Conservation (phyloP, 2,888 invertebrate species). For the Orthosia gracilis region DNA sequence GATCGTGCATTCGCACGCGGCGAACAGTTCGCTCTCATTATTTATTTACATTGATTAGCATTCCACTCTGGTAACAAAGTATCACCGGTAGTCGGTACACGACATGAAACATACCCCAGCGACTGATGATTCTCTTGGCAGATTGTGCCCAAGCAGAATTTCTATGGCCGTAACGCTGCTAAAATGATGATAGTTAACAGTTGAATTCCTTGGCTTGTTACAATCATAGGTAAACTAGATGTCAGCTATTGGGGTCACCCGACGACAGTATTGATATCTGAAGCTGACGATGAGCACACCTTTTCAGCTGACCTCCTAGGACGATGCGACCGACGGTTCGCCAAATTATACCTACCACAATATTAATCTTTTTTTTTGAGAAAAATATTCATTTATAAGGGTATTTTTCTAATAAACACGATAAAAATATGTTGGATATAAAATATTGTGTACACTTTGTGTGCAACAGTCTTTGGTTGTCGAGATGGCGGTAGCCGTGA, state of each 20-base stretch:
- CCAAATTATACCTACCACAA: slow-evolving; percentile 32
- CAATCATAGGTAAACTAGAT: neutral
- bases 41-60: slow-evolving; percentile 56
- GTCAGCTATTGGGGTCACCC: neutral
- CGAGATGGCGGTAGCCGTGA: slow-evolving; percentile 50
- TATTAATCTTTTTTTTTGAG: slow-evolving; percentile 31
- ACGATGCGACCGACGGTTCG: slow-evolving; percentile 12
- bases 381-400: slow-evolving; percentile 58
- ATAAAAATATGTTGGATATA: slow-evolving; percentile 65
- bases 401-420: slow-evolving; percentile 45
- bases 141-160: neutral
- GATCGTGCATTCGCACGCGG: slow-evolving; percentile 1
- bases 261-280: neutral
- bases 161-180: slow-evolving; percentile 31
- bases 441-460: slow-evolving; percentile 61
- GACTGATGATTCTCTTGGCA: slow-evolving; percentile 14
- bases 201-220: slow-evolving; percentile 14
- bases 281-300: neutral
- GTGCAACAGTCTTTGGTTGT: slow-evolving; percentile 70
- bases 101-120: slow-evolving; percentile 5
- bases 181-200: neutral
- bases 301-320: slow-evolving; percentile 3
- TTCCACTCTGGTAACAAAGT: slow-evolving; percentile 57
- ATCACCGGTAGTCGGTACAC: slow-evolving; percentile 1
- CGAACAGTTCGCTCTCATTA: slow-evolving; percentile 14